These are phyloP conservation scores for Tachysurus vachellii DNA, from an alignment of 2,113 vertebrate species.

Conservation along the genomic window DNA sequence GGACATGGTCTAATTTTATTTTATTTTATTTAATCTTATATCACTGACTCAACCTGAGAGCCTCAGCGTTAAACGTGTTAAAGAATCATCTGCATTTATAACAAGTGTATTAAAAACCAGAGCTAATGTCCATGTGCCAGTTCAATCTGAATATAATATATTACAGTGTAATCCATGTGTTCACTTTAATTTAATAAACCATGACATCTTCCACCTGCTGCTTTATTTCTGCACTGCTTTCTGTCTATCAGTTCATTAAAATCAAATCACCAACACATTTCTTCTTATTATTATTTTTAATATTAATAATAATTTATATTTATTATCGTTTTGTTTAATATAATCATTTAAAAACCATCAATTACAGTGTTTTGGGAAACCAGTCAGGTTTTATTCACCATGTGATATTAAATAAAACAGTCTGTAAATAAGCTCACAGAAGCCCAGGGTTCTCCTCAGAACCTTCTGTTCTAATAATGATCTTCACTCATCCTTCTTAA, in stretches of 20 bases:
- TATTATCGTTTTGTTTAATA: not conserved
- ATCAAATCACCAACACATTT: not conserved
- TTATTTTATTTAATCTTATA: not conserved
- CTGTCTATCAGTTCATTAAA: not conserved
- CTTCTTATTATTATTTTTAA: not conserved
- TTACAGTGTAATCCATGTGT: not conserved
- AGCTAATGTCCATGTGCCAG: not conserved
- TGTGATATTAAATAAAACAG: no score
- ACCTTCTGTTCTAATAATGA: no score
- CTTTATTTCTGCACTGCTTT: not conserved
- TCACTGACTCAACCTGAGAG: not conserved
- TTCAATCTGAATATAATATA: not conserved
- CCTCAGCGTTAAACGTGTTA: not conserved
- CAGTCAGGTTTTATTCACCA: no score
- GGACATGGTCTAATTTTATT: not conserved
- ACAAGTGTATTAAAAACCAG: not conserved
- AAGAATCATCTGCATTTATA: not conserved
- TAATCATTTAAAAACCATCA: not conserved
- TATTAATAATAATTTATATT: not conserved
- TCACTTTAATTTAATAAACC: not conserved
- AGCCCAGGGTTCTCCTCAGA: no score
- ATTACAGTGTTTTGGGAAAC: no score
- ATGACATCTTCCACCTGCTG: not conserved
- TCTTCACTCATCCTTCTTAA: no score
- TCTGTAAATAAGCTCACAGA: no score